These are phyloP conservation scores for Amphipoea lucens DNA, from an alignment of 2,888 invertebrate species.

Conservation along the genomic window DNA sequence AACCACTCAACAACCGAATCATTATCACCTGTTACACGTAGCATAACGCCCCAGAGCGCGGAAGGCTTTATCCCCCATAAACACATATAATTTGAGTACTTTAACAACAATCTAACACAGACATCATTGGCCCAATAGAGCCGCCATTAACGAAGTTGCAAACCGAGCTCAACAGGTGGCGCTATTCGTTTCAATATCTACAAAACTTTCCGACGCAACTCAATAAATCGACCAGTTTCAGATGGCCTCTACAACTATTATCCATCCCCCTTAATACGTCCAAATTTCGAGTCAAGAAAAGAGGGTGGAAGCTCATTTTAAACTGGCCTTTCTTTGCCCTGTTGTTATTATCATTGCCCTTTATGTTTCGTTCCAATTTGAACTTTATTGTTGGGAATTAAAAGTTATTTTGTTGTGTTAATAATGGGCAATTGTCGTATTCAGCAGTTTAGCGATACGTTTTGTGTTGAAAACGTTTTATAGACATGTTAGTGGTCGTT, in stretches of 20 bases:
- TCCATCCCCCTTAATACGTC: constrained; percentile 57
- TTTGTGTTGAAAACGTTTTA: constrained; percentile 83
- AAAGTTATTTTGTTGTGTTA: constrained; percentile 71
- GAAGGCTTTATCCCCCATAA: constrained; percentile 65
- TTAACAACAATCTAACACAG: constrained; percentile 71
- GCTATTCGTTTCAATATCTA: constrained; percentile 89
- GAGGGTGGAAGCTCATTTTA: constrained; percentile 72
- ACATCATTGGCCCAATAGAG: constrained; percentile 78
- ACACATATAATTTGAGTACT: constrained; percentile 69
- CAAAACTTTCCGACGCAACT: constrained; percentile 88
- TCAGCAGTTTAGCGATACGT: constrained; percentile 84
- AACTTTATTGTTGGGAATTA: constrained; percentile 73
- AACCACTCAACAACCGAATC: constrained; percentile 22
- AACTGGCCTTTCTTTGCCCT: constrained; percentile 82
- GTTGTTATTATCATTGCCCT: constrained; percentile 86
- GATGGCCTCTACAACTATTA: constrained; percentile 67
- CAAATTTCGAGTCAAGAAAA: constrained; percentile 58
- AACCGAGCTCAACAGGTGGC: constrained; percentile 87
- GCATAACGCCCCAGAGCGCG: constrained; percentile 46
- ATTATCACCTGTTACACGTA: constrained; percentile 59
- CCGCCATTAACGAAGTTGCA: constrained; percentile 87
- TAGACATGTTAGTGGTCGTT: constrained; percentile 80
- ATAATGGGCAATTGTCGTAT: constrained; percentile 70
- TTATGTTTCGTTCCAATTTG: constrained; percentile 77
- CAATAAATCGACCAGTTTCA: constrained; percentile 85